phyloP scores from a whole-genome alignment of 2,888 invertebrate species.

The Eupithecia insigniata region DNA sequence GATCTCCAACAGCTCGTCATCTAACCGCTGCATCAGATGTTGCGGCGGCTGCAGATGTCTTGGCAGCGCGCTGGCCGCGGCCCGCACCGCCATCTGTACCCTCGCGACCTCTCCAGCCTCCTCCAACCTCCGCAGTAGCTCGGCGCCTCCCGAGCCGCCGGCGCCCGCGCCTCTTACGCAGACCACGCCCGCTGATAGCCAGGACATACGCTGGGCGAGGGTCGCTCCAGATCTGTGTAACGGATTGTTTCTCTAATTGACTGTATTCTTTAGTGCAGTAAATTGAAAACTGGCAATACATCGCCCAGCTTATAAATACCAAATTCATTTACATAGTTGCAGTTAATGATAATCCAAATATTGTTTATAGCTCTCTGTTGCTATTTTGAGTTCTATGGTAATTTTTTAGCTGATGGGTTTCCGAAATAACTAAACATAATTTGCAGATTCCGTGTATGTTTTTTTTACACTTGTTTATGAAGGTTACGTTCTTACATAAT shows the following conservation, averaged over 20 bases:
- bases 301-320: not conserved
- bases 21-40: slow-evolving; percentile 88
- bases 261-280: not conserved
- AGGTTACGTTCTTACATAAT: not conserved
- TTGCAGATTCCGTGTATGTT: not conserved
- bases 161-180: slow-evolving; percentile 94
- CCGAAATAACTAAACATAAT: not conserved
- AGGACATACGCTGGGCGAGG: slow-evolving; percentile 92
- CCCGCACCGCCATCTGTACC: slow-evolving; percentile 89
- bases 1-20: slow-evolving; percentile 93
- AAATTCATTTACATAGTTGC: not conserved
- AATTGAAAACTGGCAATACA: not conserved
- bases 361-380: not conserved
- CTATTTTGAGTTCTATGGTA: not conserved
- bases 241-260: not conserved
- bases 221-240: slow-evolving; percentile 87
- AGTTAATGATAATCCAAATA: not conserved
- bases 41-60: slow-evolving; percentile 85
- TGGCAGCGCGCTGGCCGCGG: slow-evolving; percentile 66
- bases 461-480: not conserved
- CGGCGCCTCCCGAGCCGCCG: slow-evolving; percentile 87
- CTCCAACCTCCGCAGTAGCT: slow-evolving; percentile 93
- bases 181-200: slow-evolving; percentile 96
- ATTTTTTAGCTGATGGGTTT: not conserved
- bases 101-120: slow-evolving; percentile 97